A percentile compares a stretch with the other conserved stretches of the same genome.
Conservation (phyloP, 2,797 vertebrate species). For the Chlorospingus semifuscus region DNA sequence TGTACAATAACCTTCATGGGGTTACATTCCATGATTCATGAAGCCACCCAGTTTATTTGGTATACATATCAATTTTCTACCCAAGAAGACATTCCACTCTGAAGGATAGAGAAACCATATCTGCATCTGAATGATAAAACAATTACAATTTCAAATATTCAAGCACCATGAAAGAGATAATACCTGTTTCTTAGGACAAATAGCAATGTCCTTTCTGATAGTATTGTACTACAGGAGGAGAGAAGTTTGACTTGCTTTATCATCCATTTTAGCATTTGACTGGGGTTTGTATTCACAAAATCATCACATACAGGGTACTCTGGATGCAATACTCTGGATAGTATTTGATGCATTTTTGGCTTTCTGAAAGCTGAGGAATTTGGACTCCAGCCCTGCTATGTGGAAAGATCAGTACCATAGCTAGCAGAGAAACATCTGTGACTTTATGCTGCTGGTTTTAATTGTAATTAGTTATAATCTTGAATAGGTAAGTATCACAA, state of each 20-base stretch:
- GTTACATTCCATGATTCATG: not conserved
- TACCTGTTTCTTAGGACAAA: not conserved
- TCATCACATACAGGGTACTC: not conserved
- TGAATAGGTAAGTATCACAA: conserved; percentile 34
- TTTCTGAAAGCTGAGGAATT: conserved; percentile 43
- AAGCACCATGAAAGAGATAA: not conserved
- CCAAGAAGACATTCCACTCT: not conserved
- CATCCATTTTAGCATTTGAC: not conserved
- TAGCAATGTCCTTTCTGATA: not conserved
- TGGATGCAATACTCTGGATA: not conserved
- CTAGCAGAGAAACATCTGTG: not conserved
- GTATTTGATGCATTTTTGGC: not conserved
- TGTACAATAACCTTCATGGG: not conserved
- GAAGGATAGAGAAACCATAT: not conserved
- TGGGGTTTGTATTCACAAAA: not conserved
- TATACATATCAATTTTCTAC: not conserved
- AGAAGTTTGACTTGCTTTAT: not conserved
- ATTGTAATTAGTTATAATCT: conserved; percentile 40
- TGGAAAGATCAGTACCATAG: not conserved
- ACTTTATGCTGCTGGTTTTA: conserved; percentile 26
- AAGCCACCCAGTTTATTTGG: not conserved
- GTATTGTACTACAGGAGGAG: not conserved
- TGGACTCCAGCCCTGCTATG: not conserved
- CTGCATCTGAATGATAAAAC: not conserved
- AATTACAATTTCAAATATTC: fast-evolving